phyloP scores from a whole-genome alignment of 2,797 vertebrate genomes.

The Gambelia wislizenii region DNA sequence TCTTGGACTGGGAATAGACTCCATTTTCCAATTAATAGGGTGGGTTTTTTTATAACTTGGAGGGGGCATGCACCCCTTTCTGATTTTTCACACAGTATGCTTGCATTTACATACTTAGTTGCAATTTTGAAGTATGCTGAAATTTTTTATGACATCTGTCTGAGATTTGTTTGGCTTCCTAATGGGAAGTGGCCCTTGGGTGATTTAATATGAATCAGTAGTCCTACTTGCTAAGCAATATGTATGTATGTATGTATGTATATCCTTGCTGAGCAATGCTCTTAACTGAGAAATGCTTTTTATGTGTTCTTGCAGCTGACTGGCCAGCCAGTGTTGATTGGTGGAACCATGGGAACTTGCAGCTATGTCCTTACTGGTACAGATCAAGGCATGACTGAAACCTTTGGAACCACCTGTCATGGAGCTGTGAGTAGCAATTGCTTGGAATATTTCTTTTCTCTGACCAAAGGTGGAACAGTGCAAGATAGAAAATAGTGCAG shows the following conservation, averaged over 20 bases:
- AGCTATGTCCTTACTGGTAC: conserved; percentile 98
- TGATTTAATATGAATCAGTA: background rate
- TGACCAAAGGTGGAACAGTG: background rate
- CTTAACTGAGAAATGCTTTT: background rate
- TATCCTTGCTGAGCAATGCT: background rate
- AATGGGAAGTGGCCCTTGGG: background rate
- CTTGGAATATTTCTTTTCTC: background rate
- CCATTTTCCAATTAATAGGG: background rate
- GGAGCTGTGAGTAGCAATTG: conserved; percentile 88
- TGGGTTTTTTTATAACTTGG: background rate
- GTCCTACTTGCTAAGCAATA: background rate
- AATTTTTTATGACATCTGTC: background rate
- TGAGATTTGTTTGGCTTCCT: background rate
- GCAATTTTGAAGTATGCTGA: background rate
- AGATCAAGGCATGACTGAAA: conserved; percentile 96
- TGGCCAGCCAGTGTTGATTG: conserved; percentile 96
- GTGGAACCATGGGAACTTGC: conserved; percentile 98
- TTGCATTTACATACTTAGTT: background rate
- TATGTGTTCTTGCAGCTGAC: conserved; percentile 85
- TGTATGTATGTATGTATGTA: no score
- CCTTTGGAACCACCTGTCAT: conserved; percentile 97
- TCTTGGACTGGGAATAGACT: background rate
- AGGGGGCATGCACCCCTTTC: background rate
- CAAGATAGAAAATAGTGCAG: no score
- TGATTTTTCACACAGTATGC: background rate